These are phyloP conservation scores for Pantherophis guttatus DNA, from an alignment of 2,113 vertebrate genomes.

Conservation along the genomic window DNA sequence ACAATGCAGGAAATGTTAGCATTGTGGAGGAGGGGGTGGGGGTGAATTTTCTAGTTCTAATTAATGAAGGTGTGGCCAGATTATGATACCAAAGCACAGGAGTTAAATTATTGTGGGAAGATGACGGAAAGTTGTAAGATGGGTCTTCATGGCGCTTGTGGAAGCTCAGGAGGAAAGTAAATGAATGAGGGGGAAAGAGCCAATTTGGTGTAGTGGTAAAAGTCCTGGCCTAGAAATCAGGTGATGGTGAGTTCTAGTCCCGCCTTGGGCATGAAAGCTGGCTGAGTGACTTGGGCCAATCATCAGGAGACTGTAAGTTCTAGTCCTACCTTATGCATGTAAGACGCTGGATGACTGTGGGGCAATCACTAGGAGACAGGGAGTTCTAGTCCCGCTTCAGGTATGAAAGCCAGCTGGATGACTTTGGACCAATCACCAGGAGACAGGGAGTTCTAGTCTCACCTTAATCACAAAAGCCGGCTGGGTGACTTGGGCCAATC, in stretches of 20 bases:
- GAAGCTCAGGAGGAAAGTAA: not conserved
- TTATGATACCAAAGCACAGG: not conserved
- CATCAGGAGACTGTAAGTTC: not conserved
- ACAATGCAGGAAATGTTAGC: not conserved
- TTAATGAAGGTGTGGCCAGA: not conserved
- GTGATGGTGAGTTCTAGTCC: not conserved
- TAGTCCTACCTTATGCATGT: not conserved
- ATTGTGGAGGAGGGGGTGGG: not conserved
- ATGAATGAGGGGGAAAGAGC: not conserved
- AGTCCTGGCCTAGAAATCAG: not conserved
- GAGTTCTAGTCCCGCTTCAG: too few species aligned
- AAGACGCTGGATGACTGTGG: not conserved
- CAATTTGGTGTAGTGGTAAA: not conserved
- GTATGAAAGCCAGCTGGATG: too few species aligned
- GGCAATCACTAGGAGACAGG: not conserved
- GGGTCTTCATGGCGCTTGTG: not conserved
- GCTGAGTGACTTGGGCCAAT: too few species aligned
- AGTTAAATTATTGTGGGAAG: not conserved
- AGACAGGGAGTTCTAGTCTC: not conserved
- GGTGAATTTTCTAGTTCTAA: not conserved
- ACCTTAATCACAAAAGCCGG: not conserved
- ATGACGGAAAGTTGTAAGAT: not conserved
- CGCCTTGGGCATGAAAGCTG: not conserved
- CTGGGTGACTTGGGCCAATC: not conserved
- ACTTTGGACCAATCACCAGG: too few species aligned